Percentiles rank a stretch among this genome's conserved stretches.
Evolutionary conservation across 2,113 vertebrate genomes (phyloP).

Genomic region (Ophthalmolycus amberensis): DNA sequence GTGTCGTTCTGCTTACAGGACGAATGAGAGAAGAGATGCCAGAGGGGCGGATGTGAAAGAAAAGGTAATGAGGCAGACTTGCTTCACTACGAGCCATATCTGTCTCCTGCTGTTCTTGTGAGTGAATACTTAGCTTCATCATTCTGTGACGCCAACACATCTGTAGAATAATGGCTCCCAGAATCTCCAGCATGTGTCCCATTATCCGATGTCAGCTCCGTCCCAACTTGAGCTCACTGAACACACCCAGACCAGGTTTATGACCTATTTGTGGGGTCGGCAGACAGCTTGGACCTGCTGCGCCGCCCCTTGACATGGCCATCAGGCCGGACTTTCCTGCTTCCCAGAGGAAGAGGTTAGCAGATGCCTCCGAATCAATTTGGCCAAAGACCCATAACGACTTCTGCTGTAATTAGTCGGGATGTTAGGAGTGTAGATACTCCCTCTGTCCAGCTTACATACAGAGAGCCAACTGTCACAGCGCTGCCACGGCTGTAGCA

Average conservation of each 20-base stretch:
- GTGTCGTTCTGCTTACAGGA: constrained; percentile 1
- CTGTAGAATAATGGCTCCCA: constrained; percentile 27
- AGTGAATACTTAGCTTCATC: constrained; percentile 9
- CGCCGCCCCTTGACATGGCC: constrained; percentile 13
- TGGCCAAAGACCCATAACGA: constrained; percentile 63
- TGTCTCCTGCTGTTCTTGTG: constrained; percentile 15
- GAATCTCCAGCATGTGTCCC: neutral
- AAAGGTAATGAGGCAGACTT: neutral
- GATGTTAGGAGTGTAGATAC: too few relatives aligned
- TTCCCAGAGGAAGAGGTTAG: constrained; percentile 46
- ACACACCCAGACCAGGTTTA: constrained; percentile 42
- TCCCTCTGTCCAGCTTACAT: constrained; percentile 27
- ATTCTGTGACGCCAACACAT: neutral
- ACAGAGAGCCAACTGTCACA: neutral
- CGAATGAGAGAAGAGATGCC: neutral
- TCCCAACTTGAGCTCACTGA: constrained; percentile 27
- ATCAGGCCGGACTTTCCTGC: constrained; percentile 14
- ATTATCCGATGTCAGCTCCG: constrained; percentile 33
- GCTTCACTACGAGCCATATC: neutral
- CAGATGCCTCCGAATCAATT: constrained; percentile 78
- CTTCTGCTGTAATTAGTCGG: constrained; percentile 54
- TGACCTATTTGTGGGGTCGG: constrained; percentile 47
- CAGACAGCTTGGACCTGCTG: constrained; percentile 29
- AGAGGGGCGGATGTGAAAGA: neutral
- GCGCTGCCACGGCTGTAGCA: too few relatives aligned